A percentile compares a stretch with the other conserved stretches of the same genome.
phyloP scores from a whole-genome alignment of 92 coral and sea anemone genomes.

The Porites rus region DNA sequence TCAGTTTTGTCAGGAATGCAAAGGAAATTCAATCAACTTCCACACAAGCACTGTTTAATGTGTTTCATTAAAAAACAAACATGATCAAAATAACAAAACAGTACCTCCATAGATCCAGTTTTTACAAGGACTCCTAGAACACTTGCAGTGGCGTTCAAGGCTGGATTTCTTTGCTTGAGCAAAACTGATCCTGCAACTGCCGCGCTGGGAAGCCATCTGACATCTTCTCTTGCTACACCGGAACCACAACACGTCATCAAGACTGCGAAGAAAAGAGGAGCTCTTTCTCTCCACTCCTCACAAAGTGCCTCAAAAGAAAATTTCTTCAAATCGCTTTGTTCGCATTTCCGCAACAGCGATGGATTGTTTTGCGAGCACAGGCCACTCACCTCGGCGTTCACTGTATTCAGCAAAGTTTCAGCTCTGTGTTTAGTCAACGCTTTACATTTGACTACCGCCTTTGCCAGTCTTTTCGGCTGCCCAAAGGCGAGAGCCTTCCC shows the following conservation, averaged over 20 bases:
- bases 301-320: slow-evolving; percentile 51
- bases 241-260: slow-evolving; percentile 40
- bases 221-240: not conserved
- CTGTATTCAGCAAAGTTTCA: slow-evolving; percentile 30
- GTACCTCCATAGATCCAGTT: slow-evolving; percentile 56
- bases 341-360: slow-evolving; percentile 48
- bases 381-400: slow-evolving; percentile 41
- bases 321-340: slow-evolving; percentile 55
- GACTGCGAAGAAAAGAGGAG: slow-evolving; percentile 70
- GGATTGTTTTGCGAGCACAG: too few species aligned
- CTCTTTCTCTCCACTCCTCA: slow-evolving; percentile 70
- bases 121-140: slow-evolving; percentile 42
- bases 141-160: slow-evolving; percentile 57
- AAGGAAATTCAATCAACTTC: not conserved
- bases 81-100: not conserved
- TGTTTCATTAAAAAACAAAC: not conserved
- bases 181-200: slow-evolving; percentile 60
- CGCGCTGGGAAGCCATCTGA: slow-evolving; percentile 49
- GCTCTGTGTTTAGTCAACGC: slow-evolving; percentile 28
- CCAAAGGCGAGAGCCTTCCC: slow-evolving; percentile 60
- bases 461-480: slow-evolving; percentile 48
- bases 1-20: too few species aligned
- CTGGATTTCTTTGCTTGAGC: slow-evolving; percentile 52
- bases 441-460: slow-evolving; percentile 55
- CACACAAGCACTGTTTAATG: too few species aligned